A percentile compares a stretch with the other conserved stretches of the same genome.
Evolutionary conservation across 2,797 vertebrate species (phyloP).

Genomic region (Choloepus didactylus): DNA sequence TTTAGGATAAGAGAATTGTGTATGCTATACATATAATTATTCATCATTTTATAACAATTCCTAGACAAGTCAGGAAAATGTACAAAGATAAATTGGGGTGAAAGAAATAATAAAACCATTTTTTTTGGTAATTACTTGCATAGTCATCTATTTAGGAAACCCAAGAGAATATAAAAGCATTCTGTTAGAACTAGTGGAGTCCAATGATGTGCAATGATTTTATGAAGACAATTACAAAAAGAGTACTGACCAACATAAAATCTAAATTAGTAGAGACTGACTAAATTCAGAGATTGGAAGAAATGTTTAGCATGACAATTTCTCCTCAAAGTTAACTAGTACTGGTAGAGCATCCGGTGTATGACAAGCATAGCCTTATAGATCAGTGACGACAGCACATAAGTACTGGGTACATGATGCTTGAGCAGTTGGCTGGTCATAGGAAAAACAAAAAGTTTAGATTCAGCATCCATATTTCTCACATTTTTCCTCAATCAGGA

Average conservation of each 20-base stretch:
- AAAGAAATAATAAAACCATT: neutral
- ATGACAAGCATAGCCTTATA: neutral
- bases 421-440: neutral
- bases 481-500: neutral
- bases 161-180: neutral
- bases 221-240: neutral
- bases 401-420: neutral
- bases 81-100: neutral
- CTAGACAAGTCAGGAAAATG: neutral
- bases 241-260: neutral
- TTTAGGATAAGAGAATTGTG: neutral
- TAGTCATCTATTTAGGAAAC: neutral
- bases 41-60: neutral
- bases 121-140: neutral
- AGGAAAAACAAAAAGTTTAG: neutral
- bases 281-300: neutral
- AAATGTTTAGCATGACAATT: neutral
- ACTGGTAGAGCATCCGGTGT: neutral
- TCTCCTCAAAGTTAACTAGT: neutral
- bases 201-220: neutral
- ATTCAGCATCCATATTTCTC: neutral
- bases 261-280: neutral
- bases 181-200: neutral
- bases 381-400: neutral
- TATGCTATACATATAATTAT: neutral